Evolutionary conservation across 2,888 invertebrate species (phyloP).

Genomic region (Idaea biselata): DNA sequence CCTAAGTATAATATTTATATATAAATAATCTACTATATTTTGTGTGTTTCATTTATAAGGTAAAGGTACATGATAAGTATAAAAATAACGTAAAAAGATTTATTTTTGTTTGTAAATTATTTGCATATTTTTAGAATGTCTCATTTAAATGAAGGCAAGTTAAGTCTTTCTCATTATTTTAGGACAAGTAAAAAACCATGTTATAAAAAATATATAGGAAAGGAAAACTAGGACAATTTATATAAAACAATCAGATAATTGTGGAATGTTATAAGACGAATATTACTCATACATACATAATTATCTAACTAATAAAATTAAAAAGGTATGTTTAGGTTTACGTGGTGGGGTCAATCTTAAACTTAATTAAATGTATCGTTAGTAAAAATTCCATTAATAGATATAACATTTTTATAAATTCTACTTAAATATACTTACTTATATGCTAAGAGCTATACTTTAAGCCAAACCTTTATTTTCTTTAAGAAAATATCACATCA

Average conservation of each 20-base stretch:
- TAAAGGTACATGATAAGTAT: no score
- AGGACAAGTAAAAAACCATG: background rate
- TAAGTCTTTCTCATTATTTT: background rate
- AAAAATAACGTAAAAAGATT: no score
- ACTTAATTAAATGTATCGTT: background rate
- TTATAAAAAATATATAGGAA: background rate
- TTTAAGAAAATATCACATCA: slow-evolving; percentile 1
- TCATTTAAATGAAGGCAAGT: background rate
- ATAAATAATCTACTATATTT: no score
- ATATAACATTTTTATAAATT: background rate
- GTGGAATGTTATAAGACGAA: background rate
- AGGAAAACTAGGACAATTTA: background rate
- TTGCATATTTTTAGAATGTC: no score
- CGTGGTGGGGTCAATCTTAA: background rate
- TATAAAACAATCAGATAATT: background rate
- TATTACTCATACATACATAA: background rate
- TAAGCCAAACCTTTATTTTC: slow-evolving; percentile 1
- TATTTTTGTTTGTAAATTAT: no score
- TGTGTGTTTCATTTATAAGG: no score
- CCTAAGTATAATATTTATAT: no score
- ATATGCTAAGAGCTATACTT: background rate
- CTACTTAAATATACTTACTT: background rate
- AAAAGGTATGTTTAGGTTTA: background rate
- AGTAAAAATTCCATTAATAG: background rate
- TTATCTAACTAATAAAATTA: background rate